Conservation (phyloP, 2,113 vertebrate species). For the Hoplias malabaricus region DNA sequence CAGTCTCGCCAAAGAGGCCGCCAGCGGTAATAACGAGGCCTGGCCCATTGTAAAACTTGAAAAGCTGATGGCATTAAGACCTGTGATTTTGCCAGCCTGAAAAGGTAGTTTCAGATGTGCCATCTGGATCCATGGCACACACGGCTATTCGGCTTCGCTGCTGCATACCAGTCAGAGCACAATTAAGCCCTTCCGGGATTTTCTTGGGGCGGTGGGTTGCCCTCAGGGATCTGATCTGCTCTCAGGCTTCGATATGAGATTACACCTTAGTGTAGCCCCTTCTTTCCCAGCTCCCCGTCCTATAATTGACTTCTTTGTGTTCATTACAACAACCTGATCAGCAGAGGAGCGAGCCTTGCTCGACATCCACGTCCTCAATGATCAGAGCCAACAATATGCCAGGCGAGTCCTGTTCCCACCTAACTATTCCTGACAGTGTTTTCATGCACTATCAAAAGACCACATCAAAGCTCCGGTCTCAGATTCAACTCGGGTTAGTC, state of each 20-base stretch:
- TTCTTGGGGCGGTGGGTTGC: conserved; percentile 10
- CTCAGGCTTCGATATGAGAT: conserved; percentile 19
- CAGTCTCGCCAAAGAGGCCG: conserved; percentile 88
- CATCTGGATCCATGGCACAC: conserved; percentile 56
- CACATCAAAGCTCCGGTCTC: conserved; percentile 13
- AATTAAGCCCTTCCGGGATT: conserved; percentile 38
- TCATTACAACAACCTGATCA: background rate
- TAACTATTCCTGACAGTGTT: background rate
- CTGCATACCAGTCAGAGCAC: conserved; percentile 36
- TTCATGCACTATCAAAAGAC: background rate
- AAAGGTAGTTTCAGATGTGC: conserved; percentile 64
- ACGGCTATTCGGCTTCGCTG: conserved; percentile 20
- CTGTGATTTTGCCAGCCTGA: conserved; percentile 79
- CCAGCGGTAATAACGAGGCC: conserved; percentile 88
- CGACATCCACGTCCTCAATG: background rate
- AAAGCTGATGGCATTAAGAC: conserved; percentile 71
- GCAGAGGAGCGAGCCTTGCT: background rate
- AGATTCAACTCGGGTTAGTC: background rate
- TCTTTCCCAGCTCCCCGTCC: background rate
- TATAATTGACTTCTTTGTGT: background rate
- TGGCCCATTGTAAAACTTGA: conserved; percentile 73
- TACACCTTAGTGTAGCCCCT: background rate
- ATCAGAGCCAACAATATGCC: background rate
- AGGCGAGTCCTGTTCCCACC: background rate
- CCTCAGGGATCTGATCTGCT: conserved; percentile 6